Evolutionary conservation across 2,888 invertebrate genomes (phyloP).

Genomic region (Diarsia dahlii): DNA sequence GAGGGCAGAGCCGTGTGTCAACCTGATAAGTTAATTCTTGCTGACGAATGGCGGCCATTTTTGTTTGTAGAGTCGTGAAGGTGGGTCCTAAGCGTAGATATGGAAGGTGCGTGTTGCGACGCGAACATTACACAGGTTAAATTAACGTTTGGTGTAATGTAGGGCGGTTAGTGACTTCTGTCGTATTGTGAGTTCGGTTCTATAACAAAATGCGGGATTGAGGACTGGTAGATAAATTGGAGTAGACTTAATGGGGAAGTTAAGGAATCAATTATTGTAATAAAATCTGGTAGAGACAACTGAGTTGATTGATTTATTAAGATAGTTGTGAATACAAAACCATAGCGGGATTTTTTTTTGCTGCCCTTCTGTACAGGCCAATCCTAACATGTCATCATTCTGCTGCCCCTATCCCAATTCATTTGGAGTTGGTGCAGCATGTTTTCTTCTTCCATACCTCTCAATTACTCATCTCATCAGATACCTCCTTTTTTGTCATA

Average conservation of each 20-base stretch:
- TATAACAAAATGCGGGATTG: background rate
- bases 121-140: slow-evolving; percentile 39
- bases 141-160: slow-evolving; percentile 21
- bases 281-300: background rate
- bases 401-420: no score
- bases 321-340: background rate
- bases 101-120: slow-evolving; percentile 50
- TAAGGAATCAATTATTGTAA: background rate
- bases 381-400: no score
- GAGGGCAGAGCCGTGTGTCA: slow-evolving; percentile 64
- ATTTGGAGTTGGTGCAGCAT: no score
- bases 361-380: no score
- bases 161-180: slow-evolving; percentile 32
- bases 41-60: slow-evolving; percentile 58
- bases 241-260: background rate
- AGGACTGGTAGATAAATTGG: no score
- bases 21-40: slow-evolving; percentile 69
- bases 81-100: slow-evolving; percentile 44
- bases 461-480: no score
- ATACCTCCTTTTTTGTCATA: no score
- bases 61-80: slow-evolving; percentile 47
- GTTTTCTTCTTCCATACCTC: no score
- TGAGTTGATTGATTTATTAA: background rate
- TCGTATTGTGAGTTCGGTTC: background rate
- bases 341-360: no score